These are phyloP conservation scores for Terrapene triunguis DNA, from an alignment of 2,113 vertebrate genomes.

Conservation along the genomic window DNA sequence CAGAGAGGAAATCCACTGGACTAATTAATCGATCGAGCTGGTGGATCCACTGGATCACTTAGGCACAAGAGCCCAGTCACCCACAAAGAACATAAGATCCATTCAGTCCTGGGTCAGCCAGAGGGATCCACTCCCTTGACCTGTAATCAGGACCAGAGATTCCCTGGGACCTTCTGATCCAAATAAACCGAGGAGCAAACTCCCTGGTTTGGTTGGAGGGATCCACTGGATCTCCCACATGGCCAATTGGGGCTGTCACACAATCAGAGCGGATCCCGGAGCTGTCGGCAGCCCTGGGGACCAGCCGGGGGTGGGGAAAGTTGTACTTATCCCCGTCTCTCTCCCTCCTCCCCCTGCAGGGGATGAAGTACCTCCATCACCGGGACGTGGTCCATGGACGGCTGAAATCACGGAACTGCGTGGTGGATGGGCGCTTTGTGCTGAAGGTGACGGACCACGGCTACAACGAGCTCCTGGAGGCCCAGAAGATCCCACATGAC, in stretches of 20 bases:
- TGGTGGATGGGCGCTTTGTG: constrained; percentile 94
- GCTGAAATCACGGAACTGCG: constrained; percentile 94
- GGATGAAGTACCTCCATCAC: constrained; percentile 91
- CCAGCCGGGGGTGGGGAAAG: neutral
- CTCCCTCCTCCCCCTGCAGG: constrained; percentile 72
- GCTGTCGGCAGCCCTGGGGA: neutral
- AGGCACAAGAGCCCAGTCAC: too few relatives aligned
- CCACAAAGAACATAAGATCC: neutral
- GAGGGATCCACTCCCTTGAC: neutral
- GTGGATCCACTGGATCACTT: neutral
- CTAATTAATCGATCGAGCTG: neutral
- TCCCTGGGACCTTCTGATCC: too few relatives aligned
- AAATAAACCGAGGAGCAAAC: too few relatives aligned
- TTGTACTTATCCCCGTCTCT: neutral
- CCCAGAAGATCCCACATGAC: constrained; percentile 72
- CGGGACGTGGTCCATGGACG: constrained; percentile 88
- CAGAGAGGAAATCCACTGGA: neutral
- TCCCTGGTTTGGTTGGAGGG: too few relatives aligned
- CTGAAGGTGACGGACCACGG: constrained; percentile 94
- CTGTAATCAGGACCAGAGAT: too few relatives aligned
- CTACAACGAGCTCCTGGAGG: constrained; percentile 84
- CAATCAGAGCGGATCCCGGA: neutral
- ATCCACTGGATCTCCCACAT: neutral
- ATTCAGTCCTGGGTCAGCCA: neutral
- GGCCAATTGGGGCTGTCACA: too few relatives aligned